These are phyloP conservation scores for Conchocele bisecta DNA, from an alignment of 2,888 invertebrate species.

Conservation along the genomic window DNA sequence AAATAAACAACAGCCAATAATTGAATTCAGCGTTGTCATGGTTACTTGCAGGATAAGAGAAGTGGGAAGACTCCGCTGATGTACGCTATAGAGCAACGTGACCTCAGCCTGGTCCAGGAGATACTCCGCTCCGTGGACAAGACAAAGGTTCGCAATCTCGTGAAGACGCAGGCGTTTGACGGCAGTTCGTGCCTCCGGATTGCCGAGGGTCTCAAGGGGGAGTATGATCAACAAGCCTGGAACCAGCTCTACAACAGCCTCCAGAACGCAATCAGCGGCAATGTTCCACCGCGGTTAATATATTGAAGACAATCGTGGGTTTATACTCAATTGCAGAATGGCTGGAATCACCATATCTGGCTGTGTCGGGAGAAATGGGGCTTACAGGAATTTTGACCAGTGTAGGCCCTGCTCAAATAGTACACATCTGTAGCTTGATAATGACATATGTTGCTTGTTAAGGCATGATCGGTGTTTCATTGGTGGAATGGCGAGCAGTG, in stretches of 20 bases:
- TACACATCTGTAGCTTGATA: too few species aligned
- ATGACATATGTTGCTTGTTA: too few species aligned
- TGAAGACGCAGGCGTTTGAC: constrained; percentile 73
- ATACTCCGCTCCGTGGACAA: constrained; percentile 67
- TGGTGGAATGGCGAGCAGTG: constrained; percentile 75
- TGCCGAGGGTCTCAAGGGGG: constrained; percentile 66
- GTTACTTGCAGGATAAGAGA: constrained; percentile 73
- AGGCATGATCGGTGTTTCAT: too few species aligned
- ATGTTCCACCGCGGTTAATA: too few species aligned
- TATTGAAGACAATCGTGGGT: too few species aligned
- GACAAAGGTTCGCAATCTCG: constrained; percentile 61
- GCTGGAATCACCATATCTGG: too few species aligned
- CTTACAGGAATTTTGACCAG: too few species aligned
- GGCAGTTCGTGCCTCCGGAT: constrained; percentile 72
- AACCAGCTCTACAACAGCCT: constrained; percentile 66
- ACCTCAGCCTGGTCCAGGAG: constrained; percentile 66
- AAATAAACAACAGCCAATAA: too few species aligned
- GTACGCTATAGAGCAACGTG: constrained; percentile 75
- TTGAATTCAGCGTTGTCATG: too few species aligned
- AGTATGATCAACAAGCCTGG: constrained; percentile 61
- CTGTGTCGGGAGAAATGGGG: too few species aligned
- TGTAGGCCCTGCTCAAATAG: too few species aligned
- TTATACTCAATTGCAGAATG: too few species aligned
- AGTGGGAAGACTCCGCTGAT: constrained; percentile 78
- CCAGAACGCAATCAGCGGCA: constrained; percentile 39